Evolutionary conservation across 2,888 invertebrate species (phyloP), one percentile per base, ranked within the genome.

Genomic region (Cataglyphis cursor): DNA sequence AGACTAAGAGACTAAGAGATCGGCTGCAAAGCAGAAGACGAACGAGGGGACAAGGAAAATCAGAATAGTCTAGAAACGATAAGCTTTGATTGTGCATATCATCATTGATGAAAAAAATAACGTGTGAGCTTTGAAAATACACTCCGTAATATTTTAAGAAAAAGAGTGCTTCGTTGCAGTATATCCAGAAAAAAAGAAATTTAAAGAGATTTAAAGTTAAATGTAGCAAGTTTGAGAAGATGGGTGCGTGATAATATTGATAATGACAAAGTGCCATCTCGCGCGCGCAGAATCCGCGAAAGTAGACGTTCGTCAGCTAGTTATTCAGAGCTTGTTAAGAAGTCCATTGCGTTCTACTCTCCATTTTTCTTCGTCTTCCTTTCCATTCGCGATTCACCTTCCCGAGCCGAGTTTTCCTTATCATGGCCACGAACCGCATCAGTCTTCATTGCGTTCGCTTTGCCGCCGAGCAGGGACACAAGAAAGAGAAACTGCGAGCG

Each of bases 251-350:
- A 35, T 66, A 41, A 75, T 62, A 48, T 35, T 31, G 66, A n/a
- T 41, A 41, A 65, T n/a, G 28, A 21, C 41, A 21, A 65, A 81
- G 74, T 75, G 83, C 86, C 84, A 85, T 83, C 87, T 89, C 85
- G 84, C 84, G 84, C 62, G 88, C 82, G 86, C 88, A 85, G 81
- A 87, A 88, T 78, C 88, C 92, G 87, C 89, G 89, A 93, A 91
- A 93, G 87, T 90, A 89, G 87, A 86, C 88, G 87, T 88, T 92
- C 90, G 89, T 92, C 91, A 87, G 89, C 87, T 85, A 87, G 90
- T 92, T 92, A 93, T 93, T 91, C 93, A 92, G 89, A 86, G 89
- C 90, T 92, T 91, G 92, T 93, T 93, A 92, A 90, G 51, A 51
- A 51, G 89, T 83, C 66, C 72, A 15, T 48, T 76, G 65, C 78